Percentiles rank a stretch among this genome's conserved stretches.
phyloP scores from a whole-genome alignment of 2,888 invertebrate species.

The Polydrusus tereticollis region DNA sequence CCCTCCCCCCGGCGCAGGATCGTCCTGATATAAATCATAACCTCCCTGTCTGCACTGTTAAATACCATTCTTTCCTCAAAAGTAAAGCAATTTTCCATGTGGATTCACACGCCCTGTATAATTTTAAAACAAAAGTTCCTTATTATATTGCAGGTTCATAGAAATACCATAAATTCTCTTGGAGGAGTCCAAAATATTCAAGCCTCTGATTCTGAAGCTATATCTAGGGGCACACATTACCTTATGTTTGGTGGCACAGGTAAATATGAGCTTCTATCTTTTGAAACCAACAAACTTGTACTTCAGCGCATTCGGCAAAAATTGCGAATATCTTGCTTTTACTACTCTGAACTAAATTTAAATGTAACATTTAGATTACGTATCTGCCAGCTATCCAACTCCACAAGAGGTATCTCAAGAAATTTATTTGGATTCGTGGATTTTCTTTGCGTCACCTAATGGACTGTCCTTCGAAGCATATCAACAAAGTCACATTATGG shows the following conservation, averaged over 20 bases:
- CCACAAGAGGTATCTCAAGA: constrained; percentile 34
- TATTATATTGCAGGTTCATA: constrained; percentile 65
- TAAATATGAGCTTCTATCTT: not conserved
- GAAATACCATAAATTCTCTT: constrained; percentile 80
- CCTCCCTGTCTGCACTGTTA: no score
- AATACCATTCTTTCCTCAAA: no score
- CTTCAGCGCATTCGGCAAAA: no score
- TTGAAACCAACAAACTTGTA: not conserved
- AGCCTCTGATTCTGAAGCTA: constrained; percentile 75
- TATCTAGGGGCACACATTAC: constrained; percentile 72
- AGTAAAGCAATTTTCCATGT: no score
- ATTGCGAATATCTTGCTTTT: no score
- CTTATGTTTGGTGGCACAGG: constrained; percentile 47
- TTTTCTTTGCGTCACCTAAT: constrained; percentile 31
- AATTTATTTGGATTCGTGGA: constrained; percentile 34
- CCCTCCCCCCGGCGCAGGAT: no score
- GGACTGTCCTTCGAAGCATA: constrained; percentile 29
- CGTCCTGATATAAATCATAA: no score
- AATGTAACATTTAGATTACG: not conserved
- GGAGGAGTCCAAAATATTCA: constrained; percentile 91
- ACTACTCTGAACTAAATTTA: not conserved
- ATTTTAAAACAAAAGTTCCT: no score
- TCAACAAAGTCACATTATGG: constrained; percentile 16
- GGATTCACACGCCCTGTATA: no score
- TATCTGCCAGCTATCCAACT: constrained; percentile 28